Evolutionary conservation across 2,797 vertebrate species (phyloP).

Genomic region (Podarcis siculus): DNA sequence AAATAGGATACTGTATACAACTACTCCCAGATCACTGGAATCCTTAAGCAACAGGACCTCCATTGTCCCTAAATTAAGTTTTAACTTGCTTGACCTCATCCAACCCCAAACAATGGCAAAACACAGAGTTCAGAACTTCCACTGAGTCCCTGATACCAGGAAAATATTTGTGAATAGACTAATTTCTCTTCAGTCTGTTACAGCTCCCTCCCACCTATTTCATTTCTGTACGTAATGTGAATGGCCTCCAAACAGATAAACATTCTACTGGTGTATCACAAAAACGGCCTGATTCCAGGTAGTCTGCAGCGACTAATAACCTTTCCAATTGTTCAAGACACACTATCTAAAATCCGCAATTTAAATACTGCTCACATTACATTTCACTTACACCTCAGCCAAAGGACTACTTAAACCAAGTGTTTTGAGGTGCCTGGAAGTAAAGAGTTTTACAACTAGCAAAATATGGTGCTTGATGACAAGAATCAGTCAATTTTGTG

Average conservation of each 20-base stretch:
- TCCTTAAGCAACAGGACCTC: neutral
- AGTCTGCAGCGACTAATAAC: neutral
- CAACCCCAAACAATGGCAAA: neutral
- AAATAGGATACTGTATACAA: neutral
- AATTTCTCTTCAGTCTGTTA: too few relatives aligned
- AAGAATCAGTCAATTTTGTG: too few relatives aligned
- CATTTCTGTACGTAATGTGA: neutral
- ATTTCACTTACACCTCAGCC: neutral
- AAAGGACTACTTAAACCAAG: too few relatives aligned
- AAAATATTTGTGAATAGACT: neutral
- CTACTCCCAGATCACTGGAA: neutral
- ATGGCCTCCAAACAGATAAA: neutral
- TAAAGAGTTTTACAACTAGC: neutral
- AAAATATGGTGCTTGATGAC: too few relatives aligned
- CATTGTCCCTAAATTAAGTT: neutral
- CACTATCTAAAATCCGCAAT: slow-evolving; percentile 5
- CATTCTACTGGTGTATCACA: neutral
- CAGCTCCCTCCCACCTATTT: neutral
- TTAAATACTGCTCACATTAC: neutral
- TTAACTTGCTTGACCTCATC: neutral
- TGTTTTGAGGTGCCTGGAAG: neutral
- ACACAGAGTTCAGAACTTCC: neutral
- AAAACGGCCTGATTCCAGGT: too few relatives aligned
- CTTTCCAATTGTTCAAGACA: neutral
- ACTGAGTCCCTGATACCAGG: neutral